Conservation (phyloP, 2,888 invertebrate genomes). For the Heliconius hortense region DNA sequence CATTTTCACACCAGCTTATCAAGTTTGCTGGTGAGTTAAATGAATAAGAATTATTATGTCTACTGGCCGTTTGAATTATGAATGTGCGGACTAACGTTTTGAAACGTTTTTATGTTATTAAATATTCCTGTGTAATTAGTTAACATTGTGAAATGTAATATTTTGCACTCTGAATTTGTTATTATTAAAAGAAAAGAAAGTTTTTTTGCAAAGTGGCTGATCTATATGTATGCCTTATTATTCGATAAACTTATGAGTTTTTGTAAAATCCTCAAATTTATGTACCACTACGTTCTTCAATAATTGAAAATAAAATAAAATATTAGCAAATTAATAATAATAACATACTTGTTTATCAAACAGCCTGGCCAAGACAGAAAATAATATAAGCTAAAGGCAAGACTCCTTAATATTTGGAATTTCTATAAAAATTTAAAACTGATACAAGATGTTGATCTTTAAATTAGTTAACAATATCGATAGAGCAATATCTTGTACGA, state of each 20-base stretch:
- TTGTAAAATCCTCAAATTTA: too few relatives aligned
- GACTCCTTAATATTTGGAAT: not conserved
- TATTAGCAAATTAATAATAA: too few relatives aligned
- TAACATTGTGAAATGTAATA: not conserved
- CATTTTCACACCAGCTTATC: conserved; percentile 27
- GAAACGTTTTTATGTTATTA: not conserved
- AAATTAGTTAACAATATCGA: conserved; percentile 32
- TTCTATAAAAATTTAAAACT: not conserved
- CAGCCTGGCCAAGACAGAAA: not conserved
- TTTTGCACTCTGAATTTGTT: not conserved
- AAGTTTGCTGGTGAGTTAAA: conserved; percentile 20
- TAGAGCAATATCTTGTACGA: conserved; percentile 34
- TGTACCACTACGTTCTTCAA: too few relatives aligned
- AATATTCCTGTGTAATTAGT: not conserved
- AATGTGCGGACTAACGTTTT: not conserved
- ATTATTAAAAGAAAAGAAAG: too few relatives aligned
- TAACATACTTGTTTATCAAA: too few relatives aligned
- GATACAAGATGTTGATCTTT: not conserved
- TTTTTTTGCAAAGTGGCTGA: too few relatives aligned
- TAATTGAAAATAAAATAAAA: too few relatives aligned
- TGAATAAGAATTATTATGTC: conserved; percentile 17
- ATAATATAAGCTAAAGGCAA: not conserved
- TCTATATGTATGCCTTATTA: too few relatives aligned
- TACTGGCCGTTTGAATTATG: conserved; percentile 12
- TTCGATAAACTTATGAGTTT: too few relatives aligned